Evolutionary conservation across 1,140 invertebrate genomes (phyloP).

Genomic region (Mesaphorura yosii): DNA sequence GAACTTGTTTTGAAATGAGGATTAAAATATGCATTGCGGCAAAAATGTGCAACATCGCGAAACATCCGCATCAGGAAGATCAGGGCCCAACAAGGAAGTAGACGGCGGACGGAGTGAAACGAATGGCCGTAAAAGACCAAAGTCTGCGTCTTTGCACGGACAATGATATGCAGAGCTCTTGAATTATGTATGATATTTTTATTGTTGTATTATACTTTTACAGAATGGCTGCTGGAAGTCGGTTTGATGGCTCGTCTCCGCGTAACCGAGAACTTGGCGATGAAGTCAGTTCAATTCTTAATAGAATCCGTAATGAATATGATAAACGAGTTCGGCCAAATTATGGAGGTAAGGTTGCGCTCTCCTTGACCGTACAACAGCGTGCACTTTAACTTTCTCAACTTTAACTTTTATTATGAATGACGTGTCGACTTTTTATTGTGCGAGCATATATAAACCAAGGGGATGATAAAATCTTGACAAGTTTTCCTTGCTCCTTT

Average conservation of each 20-base stretch:
- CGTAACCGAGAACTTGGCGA: constrained; percentile 26
- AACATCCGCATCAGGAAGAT: too few relatives aligned
- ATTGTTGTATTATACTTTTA: constrained; percentile 2
- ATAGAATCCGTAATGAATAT: constrained; percentile 44
- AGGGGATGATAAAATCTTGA: too few relatives aligned
- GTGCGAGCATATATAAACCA: neutral
- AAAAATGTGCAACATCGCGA: too few relatives aligned
- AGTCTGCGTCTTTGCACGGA: too few relatives aligned
- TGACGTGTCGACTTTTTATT: neutral
- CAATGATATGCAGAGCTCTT: too few relatives aligned
- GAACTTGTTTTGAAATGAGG: too few relatives aligned
- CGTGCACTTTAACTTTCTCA: neutral
- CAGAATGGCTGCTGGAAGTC: constrained; percentile 22
- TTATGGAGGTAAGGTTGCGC: constrained; percentile 76
- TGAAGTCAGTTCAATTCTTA: constrained; percentile 27
- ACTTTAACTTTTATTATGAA: neutral
- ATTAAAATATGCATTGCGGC: too few relatives aligned
- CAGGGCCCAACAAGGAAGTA: too few relatives aligned
- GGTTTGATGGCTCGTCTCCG: constrained; percentile 18
- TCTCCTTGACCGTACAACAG: constrained; percentile 6
- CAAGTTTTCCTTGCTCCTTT: too few relatives aligned
- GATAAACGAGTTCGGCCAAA: constrained; percentile 96
- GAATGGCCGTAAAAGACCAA: too few relatives aligned
- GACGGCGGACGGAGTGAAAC: too few relatives aligned
- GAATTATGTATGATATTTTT: too few relatives aligned